Evolutionary conservation across 2,888 invertebrate species (phyloP).

Genomic region (Lithophane socia): DNA sequence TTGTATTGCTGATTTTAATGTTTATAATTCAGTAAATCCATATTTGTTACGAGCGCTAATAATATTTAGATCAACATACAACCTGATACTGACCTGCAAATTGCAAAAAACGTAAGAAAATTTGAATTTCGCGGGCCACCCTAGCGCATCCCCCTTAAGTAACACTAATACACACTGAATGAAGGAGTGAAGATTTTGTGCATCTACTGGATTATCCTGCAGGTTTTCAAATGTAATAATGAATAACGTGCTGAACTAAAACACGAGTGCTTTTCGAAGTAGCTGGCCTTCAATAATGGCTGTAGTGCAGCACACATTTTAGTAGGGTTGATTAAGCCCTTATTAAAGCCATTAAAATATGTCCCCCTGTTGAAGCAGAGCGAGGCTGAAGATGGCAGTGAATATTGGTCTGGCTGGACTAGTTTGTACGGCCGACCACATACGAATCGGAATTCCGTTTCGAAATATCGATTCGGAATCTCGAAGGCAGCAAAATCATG

Average conservation of each 20-base stretch:
- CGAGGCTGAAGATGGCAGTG: not conserved
- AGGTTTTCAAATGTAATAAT: not conserved
- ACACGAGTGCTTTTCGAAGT: not conserved
- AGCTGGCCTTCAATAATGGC: not conserved
- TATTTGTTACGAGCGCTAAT: no score
- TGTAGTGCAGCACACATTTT: not conserved
- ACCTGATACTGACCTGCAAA: no score
- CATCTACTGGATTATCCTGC: not conserved
- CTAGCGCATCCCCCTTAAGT: no score
- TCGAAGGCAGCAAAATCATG: no score
- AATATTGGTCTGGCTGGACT: not conserved
- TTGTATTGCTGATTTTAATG: no score
- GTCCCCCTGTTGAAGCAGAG: not conserved
- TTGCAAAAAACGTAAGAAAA: no score
- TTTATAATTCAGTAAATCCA: no score
- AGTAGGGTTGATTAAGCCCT: not conserved
- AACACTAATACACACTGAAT: conserved; percentile 16
- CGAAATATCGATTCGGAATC: no score
- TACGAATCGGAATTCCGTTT: no score
- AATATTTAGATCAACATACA: no score
- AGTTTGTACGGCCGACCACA: no score
- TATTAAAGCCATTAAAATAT: not conserved
- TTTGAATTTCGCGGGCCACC: no score
- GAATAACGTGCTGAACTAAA: conserved; percentile 10
- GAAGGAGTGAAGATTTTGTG: conserved; percentile 1